Conservation (phyloP, 2,888 invertebrate species). For the Alcis repandata region DNA sequence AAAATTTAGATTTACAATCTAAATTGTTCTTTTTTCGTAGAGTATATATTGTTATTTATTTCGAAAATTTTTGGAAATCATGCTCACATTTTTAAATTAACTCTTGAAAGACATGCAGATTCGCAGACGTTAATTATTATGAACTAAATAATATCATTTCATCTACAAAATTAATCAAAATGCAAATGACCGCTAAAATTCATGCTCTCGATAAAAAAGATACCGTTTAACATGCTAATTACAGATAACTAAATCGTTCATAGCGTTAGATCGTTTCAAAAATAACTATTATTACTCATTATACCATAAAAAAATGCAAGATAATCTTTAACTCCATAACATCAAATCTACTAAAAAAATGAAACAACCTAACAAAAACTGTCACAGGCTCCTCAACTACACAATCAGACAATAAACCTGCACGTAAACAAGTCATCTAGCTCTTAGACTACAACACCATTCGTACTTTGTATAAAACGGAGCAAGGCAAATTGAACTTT, state of each 20-base stretch:
- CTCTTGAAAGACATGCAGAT: neutral
- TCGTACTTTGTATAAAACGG: slow-evolving; percentile 6
- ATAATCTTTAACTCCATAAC: neutral
- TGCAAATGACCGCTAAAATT: neutral
- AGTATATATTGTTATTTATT: neutral
- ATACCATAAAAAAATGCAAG: neutral
- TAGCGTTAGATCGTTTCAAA: neutral
- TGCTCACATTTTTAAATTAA: neutral
- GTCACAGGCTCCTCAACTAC: slow-evolving; percentile 11
- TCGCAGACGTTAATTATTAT: neutral
- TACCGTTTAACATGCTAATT: neutral
- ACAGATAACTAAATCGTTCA: neutral
- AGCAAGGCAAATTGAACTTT: slow-evolving; percentile 14
- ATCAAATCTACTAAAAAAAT: neutral
- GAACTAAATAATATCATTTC: neutral
- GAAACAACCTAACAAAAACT: neutral
- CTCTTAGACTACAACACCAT: slow-evolving; percentile 21
- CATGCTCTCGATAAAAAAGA: neutral
- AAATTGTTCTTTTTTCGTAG: too few relatives aligned
- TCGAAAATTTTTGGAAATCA: neutral
- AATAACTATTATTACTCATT: neutral
- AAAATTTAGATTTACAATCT: too few relatives aligned
- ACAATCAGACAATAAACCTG: neutral
- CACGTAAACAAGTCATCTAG: slow-evolving; percentile 1
- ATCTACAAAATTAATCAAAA: neutral